Percentiles rank a stretch among this genome's conserved stretches.
Evolutionary conservation across 2,888 invertebrate genomes (phyloP).

Genomic region (Mechanitis mazaeus): DNA sequence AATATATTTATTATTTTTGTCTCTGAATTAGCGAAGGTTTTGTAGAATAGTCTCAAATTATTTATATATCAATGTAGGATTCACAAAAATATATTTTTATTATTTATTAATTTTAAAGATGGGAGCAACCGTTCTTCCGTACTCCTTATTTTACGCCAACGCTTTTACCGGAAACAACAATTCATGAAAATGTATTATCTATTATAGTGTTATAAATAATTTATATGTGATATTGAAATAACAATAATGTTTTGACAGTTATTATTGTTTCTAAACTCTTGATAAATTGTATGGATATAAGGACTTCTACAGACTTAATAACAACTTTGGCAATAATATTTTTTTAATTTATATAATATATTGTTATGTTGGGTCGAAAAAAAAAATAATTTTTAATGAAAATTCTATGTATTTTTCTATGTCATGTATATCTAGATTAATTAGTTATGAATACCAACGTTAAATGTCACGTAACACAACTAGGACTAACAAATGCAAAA

Average conservation of each 20-base stretch:
- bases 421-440: too few species aligned
- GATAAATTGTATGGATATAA: background rate
- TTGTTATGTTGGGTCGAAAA: background rate
- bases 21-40: too few species aligned
- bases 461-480: too few species aligned
- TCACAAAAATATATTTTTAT: too few species aligned
- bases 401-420: too few species aligned
- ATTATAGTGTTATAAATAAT: background rate
- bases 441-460: too few species aligned
- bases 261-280: conserved; percentile 1
- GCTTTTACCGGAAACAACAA: conserved; percentile 13
- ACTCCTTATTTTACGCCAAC: conserved; percentile 14
- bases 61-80: too few species aligned
- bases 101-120: too few species aligned
- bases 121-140: conserved; percentile 13
- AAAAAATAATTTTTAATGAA: too few species aligned
- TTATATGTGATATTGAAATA: background rate
- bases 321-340: background rate
- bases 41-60: too few species aligned
- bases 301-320: background rate
- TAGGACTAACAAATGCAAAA: too few species aligned
- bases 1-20: too few species aligned
- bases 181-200: background rate
- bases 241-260: background rate
- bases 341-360: background rate